Conservation (phyloP, 2,888 invertebrate species). For the Cosmopolites sordidus region DNA sequence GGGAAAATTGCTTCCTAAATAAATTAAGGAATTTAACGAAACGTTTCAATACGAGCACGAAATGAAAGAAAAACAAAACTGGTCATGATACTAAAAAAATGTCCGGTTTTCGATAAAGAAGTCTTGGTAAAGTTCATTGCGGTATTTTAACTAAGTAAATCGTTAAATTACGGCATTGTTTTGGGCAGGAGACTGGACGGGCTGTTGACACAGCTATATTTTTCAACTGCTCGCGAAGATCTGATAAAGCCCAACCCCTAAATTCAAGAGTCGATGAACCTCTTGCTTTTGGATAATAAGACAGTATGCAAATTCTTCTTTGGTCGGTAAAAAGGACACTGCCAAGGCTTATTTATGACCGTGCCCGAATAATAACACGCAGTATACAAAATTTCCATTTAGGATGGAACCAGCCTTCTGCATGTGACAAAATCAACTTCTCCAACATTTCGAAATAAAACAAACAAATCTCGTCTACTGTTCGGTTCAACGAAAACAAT, state of each 20-base stretch:
- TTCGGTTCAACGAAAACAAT: neutral
- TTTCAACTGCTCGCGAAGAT: slow-evolving; percentile 34
- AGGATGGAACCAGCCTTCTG: neutral
- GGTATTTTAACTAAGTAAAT: slow-evolving; percentile 41
- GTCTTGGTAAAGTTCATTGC: slow-evolving; percentile 8
- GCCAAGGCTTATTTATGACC: slow-evolving; percentile 1
- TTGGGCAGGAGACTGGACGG: slow-evolving; percentile 35
- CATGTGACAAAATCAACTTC: slow-evolving; percentile 1
- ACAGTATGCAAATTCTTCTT: slow-evolving; percentile 33
- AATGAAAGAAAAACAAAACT: no score
- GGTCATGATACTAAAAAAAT: neutral
- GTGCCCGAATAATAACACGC: slow-evolving; percentile 1
- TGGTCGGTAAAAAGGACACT: slow-evolving; percentile 6
- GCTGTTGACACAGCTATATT: slow-evolving; percentile 43
- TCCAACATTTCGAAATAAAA: neutral
- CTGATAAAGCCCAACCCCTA: slow-evolving; percentile 44
- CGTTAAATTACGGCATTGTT: slow-evolving; percentile 46
- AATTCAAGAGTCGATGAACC: slow-evolving; percentile 44
- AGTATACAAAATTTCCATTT: slow-evolving; percentile 3
- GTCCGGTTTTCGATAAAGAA: neutral
- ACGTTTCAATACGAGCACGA: no score
- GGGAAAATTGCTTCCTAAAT: no score
- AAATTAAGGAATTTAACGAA: no score
- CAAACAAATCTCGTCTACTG: neutral
- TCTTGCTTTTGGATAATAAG: slow-evolving; percentile 35